A percentile compares a stretch with the other conserved stretches of the same genome.
Conservation (phyloP, 2,888 invertebrate species). For the Neoaliturus tenellus region DNA sequence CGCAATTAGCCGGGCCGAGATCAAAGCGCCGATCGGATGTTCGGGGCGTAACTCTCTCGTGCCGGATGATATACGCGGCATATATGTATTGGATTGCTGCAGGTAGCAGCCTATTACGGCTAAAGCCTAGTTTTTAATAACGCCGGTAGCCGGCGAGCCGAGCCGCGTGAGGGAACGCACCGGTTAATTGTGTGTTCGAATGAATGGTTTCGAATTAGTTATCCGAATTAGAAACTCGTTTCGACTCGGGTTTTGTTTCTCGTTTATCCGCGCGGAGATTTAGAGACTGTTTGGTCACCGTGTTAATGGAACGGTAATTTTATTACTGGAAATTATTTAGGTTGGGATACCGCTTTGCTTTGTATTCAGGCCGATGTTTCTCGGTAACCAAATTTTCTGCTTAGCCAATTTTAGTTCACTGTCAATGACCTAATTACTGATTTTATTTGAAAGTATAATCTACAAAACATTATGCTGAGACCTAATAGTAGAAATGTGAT, state of each 20-base stretch:
- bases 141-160: constrained; percentile 15
- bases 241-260: background rate
- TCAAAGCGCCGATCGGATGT: constrained; percentile 24
- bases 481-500: too few relatives aligned
- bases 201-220: constrained; percentile 37
- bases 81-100: constrained; percentile 52
- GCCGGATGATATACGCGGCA: constrained; percentile 33
- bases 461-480: too few relatives aligned
- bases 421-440: too few relatives aligned
- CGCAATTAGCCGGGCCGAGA: constrained; percentile 9
- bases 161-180: constrained; percentile 11
- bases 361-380: too few relatives aligned
- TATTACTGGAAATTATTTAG: too few relatives aligned
- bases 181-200: constrained; percentile 13
- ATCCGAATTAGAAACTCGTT: constrained; percentile 35
- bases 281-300: background rate
- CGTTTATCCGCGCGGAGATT: background rate
- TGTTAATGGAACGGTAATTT: too few relatives aligned
- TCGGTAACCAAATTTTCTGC: too few relatives aligned
- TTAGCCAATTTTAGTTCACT: too few relatives aligned
- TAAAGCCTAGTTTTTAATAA: constrained; percentile 50
- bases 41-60: background rate
- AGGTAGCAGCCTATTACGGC: constrained; percentile 46
- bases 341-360: too few relatives aligned
- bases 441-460: too few relatives aligned